These are phyloP conservation scores for Paratilapia polleni DNA, from an alignment of 2,113 vertebrate genomes.

Conservation along the genomic window DNA sequence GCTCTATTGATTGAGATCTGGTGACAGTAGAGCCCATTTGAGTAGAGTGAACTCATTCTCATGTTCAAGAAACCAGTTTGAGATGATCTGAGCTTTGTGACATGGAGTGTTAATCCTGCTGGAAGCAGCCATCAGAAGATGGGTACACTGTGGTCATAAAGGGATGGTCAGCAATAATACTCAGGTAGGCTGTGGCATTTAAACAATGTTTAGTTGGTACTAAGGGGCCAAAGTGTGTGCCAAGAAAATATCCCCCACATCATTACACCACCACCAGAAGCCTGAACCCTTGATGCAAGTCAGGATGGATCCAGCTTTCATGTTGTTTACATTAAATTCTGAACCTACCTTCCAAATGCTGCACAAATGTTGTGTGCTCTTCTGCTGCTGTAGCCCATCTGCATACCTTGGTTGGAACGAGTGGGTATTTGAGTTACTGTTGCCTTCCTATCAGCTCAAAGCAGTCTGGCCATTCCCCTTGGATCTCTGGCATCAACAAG, in stretches of 20 bases:
- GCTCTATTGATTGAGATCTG: too few species aligned
- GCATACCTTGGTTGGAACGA: background rate
- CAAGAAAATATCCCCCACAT: background rate
- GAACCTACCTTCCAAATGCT: background rate
- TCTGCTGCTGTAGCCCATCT: too few species aligned
- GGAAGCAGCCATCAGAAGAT: too few species aligned
- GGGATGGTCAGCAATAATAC: too few species aligned
- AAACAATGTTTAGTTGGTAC: background rate
- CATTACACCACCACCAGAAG: fast-evolving
- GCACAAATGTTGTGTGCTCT: background rate
- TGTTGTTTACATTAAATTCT: background rate
- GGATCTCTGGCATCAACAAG: background rate
- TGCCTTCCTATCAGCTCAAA: background rate
- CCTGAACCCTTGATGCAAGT: background rate
- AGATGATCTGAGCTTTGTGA: too few species aligned
- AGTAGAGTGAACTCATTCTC: too few species aligned
- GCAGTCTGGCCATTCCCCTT: background rate
- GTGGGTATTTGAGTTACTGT: background rate
- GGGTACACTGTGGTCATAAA: too few species aligned
- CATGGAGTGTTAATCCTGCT: too few species aligned
- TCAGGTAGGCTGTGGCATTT: background rate
- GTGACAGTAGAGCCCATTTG: too few species aligned
- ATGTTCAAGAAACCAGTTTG: too few species aligned
- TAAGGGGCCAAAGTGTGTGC: fast-evolving
- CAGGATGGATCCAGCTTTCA: background rate